Base-by-base conservation (phyloP, 2,113 vertebrate genomes). In the Ardeotis arabs region DNA sequence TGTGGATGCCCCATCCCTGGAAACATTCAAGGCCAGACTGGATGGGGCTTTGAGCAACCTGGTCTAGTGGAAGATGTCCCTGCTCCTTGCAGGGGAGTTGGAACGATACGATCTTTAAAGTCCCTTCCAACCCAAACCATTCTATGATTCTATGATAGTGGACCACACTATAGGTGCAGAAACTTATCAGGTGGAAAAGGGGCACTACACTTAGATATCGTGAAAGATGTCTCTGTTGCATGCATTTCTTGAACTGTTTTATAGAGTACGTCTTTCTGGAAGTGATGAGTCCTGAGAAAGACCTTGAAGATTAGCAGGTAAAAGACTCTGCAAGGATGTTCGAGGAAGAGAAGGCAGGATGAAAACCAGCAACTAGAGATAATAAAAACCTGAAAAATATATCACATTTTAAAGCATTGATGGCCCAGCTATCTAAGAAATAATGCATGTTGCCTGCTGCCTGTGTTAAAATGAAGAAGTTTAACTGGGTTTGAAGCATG, bases 391-490 rank as follows among this genome's bases (percentile, higher is more conserved):
- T 60, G 22, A 23, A 50, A 81, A 81, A 63, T 21, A 19, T 18
- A 15, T 35, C 19, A 56, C 15, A 37, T 70, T 82, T 76, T n/a
- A 58, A 83, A n/a, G 20, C 11, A 35, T 2, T n/a, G 29, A 39
- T 64, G 37, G 55, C 37, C 33, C 23, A 53, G 23, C 28, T 59
- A 35, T 52, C 35, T 55, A 19, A n/a, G 50, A 83, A 81, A 55
- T 20, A 25, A 33, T 0, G 0, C 6, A 5, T 16, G 33, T 19
- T 44, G 31, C 22, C 58, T 45, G 23, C 50, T 14, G 23, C 9
- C 17, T 66, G 14, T 55, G 33, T 59, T 84, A 39, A 45, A 66
- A 53, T 1, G 1, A 52, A 59, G 24, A 27, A 69, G 41, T 70
- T 81, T n/a, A 39, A 17, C 33, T 59, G 52, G 6, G 9, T 64